Conservation (phyloP, 2,888 invertebrate species). For the Atethmia centrago region DNA sequence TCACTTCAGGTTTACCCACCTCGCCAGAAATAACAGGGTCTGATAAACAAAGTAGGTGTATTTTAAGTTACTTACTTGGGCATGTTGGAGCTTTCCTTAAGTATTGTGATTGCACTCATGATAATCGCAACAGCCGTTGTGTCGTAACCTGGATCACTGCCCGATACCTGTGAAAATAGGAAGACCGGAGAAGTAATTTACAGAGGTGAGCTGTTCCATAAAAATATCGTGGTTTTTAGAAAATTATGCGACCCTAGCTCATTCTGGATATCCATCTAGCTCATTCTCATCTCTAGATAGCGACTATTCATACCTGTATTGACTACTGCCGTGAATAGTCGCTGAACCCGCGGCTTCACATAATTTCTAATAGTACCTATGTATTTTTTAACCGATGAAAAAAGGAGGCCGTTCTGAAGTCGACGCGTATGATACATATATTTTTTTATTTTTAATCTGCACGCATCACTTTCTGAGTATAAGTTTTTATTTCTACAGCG, state of each 20-base stretch:
- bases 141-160: constrained; percentile 73
- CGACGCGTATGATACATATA: too few species aligned
- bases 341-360: neutral
- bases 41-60: neutral
- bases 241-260: neutral
- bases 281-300: too few species aligned
- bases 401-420: too few species aligned
- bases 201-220: neutral
- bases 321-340: neutral
- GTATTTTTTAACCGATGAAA: too few species aligned
- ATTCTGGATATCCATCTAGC: neutral
- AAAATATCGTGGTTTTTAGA: neutral
- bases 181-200: neutral
- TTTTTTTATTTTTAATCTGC: too few species aligned
- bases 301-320: too few species aligned
- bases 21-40: neutral
- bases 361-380: neutral
- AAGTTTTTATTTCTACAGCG: too few species aligned
- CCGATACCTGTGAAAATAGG: constrained; percentile 70
- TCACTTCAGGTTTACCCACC: neutral
- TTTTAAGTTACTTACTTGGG: constrained; percentile 70
- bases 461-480: too few species aligned
- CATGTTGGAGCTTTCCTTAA: constrained; percentile 71
- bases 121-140: constrained; percentile 70
- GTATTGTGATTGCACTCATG: constrained; percentile 71